These are phyloP conservation scores for Opisthograptis luteolata DNA, from an alignment of 2,888 invertebrate species.

Conservation along the genomic window DNA sequence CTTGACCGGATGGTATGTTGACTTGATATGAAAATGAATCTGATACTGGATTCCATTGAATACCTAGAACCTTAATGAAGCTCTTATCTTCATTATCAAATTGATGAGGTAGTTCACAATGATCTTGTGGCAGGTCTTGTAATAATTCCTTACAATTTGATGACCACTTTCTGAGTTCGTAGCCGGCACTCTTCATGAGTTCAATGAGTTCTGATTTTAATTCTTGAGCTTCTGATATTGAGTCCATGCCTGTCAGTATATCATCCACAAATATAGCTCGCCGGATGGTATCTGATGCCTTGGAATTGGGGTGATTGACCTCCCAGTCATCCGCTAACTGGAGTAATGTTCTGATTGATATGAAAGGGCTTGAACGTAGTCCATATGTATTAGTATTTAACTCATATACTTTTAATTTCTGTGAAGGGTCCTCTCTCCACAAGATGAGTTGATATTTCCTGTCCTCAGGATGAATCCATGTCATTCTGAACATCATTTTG, in stretches of 20 bases:
- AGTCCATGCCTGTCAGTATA: too few relatives aligned
- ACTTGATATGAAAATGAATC: constrained; percentile 22
- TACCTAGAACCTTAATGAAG: constrained; percentile 1
- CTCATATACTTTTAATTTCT: not conserved
- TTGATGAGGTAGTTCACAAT: constrained; percentile 1
- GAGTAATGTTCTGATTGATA: not conserved
- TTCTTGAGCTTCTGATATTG: too few relatives aligned
- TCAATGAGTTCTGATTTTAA: too few relatives aligned
- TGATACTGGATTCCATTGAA: constrained; percentile 16
- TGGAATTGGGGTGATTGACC: too few relatives aligned
- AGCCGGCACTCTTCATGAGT: not conserved
- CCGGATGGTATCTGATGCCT: too few relatives aligned
- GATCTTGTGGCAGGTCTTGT: constrained; percentile 3
- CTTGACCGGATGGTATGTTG: not conserved
- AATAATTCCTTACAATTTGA: not conserved
- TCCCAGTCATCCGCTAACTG: not conserved
- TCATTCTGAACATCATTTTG: not conserved
- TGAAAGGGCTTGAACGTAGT: constrained; percentile 2
- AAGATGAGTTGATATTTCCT: not conserved
- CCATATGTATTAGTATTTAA: constrained; percentile 11
- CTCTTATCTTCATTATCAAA: constrained; percentile 1
- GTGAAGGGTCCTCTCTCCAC: not conserved
- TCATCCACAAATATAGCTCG: too few relatives aligned
- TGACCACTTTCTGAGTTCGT: not conserved
- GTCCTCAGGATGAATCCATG: not conserved